Evolutionary conservation across 64 coral and sea anemone species (phyloP).

Genomic region (Pocillopora verrucosa): DNA sequence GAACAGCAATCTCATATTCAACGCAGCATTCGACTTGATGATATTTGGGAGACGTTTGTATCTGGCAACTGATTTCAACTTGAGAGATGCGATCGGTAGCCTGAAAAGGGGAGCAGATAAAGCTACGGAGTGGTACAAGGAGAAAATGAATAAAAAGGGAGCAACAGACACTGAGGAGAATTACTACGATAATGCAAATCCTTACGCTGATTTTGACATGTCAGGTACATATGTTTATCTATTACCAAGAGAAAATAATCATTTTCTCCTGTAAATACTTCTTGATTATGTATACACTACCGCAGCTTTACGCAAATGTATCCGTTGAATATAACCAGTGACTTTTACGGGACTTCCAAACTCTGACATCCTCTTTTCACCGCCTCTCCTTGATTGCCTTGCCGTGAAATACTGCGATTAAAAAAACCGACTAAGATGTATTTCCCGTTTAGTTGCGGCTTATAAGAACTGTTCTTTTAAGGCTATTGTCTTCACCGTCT

Average conservation of each 20-base stretch:
- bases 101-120: slow-evolving; percentile 45
- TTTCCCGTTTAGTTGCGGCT: too few species aligned
- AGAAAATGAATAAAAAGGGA: slow-evolving; percentile 87
- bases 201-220: slow-evolving; percentile 90
- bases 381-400: too few species aligned
- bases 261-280: too few species aligned
- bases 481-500: too few species aligned
- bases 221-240: slow-evolving; percentile 42
- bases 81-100: slow-evolving; percentile 68
- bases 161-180: slow-evolving; percentile 75
- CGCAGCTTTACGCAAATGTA: too few species aligned
- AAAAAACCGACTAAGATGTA: too few species aligned
- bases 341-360: too few species aligned
- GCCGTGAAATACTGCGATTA: too few species aligned
- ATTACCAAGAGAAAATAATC: neutral
- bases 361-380: too few species aligned
- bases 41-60: slow-evolving; percentile 94
- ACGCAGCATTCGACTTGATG: slow-evolving; percentile 85
- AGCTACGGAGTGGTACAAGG: slow-evolving; percentile 77
- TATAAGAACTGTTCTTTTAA: too few species aligned
- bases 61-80: slow-evolving; percentile 54
- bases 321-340: too few species aligned
- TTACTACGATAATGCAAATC: slow-evolving; percentile 95
- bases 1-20: slow-evolving; percentile 68
- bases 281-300: too few species aligned